Evolutionary conservation across 64 coral and sea anemone genomes (phyloP), one percentile per base, ranked within the genome.

Genomic region (Dendrophyllia cribrosa): DNA sequence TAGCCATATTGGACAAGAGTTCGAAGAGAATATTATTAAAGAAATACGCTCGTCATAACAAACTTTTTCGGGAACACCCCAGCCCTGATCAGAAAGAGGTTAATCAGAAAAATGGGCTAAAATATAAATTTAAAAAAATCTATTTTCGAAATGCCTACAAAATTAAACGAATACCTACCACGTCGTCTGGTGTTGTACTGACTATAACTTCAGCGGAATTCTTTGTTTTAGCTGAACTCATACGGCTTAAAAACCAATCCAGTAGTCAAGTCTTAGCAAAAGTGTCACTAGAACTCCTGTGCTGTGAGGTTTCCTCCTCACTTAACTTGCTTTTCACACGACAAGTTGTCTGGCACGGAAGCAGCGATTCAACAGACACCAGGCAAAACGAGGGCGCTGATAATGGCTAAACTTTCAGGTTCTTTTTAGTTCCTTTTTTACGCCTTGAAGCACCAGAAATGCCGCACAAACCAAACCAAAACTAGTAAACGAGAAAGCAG

Each of bases 131-230:
- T 11, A 49, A 15, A 7, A 51, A 75, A 75, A 48, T 14, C 16
- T 50, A 75, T 14, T 75, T 75, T 75, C 47, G 72, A 51, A 19
- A 75, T 50, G 44, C 3, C 11, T 75, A 75, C 47, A 75, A 75
- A 75, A 75, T 75, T 75, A 56, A 78, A 80, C 2, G 76, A 44
- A 43, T 61, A 80, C 77, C 25, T 80, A 80, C 77, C 77, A 80
- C 77, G 24, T 80, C 77, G 55, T 59, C 24, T 60, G 56, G 55
- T 62, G 77, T 61, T 60, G 56, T 9, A 58, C 21, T 80, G 77
- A 61, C 77, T 80, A 61, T 24, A 80, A 17, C 43, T 80, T 80
- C 55, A 80, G 77, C 77, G 77, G 58, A 80, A 61, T 80, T 80
- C 25, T 80, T 43, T 7, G 77, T 59, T 80, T 53, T 61, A 45